Evolutionary conservation across 2,888 invertebrate species (phyloP), one percentile per base, ranked within the genome.

Genomic region (Atrina japonica): DNA sequence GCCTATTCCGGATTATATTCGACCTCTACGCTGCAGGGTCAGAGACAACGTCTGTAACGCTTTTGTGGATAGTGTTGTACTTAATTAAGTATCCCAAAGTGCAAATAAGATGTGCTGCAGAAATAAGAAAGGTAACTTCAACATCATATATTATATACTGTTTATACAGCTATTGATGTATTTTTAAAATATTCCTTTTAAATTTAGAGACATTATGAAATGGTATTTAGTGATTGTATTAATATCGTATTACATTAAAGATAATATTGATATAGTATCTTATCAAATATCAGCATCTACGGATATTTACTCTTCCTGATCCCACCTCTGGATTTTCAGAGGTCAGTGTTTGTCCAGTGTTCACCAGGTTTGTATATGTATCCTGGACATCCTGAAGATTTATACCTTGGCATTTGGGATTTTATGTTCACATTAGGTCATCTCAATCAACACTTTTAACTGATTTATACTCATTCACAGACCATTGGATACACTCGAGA

Each of bases 1-100:
- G 64, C 50, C 21, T 69, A 25, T 64, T 69, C 30, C 45, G 55
- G 40, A 52, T 69, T 21, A 69, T 69, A n/a, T 69, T 69, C 64
- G 69, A 69, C 41, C 43, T 69, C 21, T 69, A 64, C 29, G 69
- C 69, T 27, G 69, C 69, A 25, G 69, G 69, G 9, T 55, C 64
- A 3, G 69, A 69, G 49, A 69, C 69, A 6, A 58, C 69, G 25
- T 69, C 69, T 14, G 64, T 64, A 5, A 58, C 58, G 3, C 16
- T 69, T 25, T 30, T 58, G 35, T 69, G 69, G 69, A 64, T 64
- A 1, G 52, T 69, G 18, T 35, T 69, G 11, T 69, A 69, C 23
- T 50, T 69, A 11, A 64, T 69, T 3, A 61, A 61, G 50, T 69
- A 69, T 41, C 69, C 69, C 9, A 23, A 21, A 18, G 64, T 69